phyloP scores from a whole-genome alignment of 2,797 vertebrate species.

The Lepus townsendii region DNA sequence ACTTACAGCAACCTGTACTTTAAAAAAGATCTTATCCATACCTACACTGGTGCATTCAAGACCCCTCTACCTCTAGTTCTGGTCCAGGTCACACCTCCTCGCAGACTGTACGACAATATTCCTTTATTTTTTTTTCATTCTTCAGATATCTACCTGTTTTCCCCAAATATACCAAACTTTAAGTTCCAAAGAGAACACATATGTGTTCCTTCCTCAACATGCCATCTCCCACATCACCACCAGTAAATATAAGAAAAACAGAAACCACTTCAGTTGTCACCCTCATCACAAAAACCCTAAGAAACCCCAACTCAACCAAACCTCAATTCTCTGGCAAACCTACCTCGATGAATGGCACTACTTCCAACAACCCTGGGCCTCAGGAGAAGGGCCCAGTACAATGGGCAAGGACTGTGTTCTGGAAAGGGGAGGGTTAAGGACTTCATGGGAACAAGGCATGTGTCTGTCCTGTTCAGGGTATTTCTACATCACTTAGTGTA shows the following conservation, averaged over 20 bases:
- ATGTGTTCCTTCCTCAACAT: neutral
- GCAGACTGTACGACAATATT: neutral
- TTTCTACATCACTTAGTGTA: neutral
- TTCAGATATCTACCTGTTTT: neutral
- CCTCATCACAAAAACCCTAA: neutral
- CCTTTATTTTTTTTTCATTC: neutral
- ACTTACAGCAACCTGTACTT: neutral
- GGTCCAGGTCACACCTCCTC: neutral
- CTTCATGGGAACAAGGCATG: neutral
- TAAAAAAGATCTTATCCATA: slow-evolving; percentile 2
- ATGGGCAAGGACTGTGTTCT: neutral
- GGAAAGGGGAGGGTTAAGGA: neutral
- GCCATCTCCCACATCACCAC: neutral
- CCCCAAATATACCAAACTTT: neutral
- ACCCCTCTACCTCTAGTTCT: neutral
- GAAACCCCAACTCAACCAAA: neutral
- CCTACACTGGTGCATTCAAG: neutral
- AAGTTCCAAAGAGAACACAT: neutral
- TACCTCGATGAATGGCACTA: neutral
- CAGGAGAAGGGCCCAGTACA: neutral
- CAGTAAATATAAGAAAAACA: slow-evolving; percentile 43
- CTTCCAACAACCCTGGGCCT: neutral
- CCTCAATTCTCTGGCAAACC: slow-evolving; percentile 1
- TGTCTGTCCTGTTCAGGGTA: neutral
- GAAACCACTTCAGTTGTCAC: neutral